These are phyloP conservation scores for Eriocheir sinensis DNA, from an alignment of 1,140 invertebrate species.

Conservation along the genomic window DNA sequence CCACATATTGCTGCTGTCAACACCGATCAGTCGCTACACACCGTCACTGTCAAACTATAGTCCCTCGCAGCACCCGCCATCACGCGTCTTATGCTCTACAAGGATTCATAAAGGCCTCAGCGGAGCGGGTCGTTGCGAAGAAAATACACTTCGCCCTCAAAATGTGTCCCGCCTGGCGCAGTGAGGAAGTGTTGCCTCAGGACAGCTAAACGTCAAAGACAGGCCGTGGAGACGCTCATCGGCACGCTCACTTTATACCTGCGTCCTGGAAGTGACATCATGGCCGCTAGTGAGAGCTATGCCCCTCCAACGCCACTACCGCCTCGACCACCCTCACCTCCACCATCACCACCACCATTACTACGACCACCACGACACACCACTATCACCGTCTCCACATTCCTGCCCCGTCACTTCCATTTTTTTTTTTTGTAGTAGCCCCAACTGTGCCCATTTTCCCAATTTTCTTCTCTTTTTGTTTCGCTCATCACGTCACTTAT, in stretches of 20 bases:
- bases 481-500: not conserved
- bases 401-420: not conserved
- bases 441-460: not conserved
- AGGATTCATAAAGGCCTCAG: too few species aligned
- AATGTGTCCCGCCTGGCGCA: not conserved
- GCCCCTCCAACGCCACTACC: not conserved
- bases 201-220: conserved; percentile 23
- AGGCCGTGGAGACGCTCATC: not conserved
- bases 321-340: not conserved
- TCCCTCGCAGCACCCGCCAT: too few species aligned
- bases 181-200: conserved; percentile 10
- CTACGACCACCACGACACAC: too few species aligned
- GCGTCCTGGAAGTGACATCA: not conserved
- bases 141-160: not conserved
- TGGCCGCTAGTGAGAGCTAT: not conserved
- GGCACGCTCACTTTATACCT: not conserved
- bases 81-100: too few species aligned
- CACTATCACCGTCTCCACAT: too few species aligned
- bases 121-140: too few species aligned
- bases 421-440: not conserved
- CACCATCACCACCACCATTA: not conserved
- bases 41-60: too few species aligned
- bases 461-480: not conserved
- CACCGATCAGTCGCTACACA: too few species aligned
- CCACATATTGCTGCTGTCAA: too few species aligned